Base-by-base conservation (phyloP, 2,888 invertebrate species). In the Metopia argyrocephala region DNA sequence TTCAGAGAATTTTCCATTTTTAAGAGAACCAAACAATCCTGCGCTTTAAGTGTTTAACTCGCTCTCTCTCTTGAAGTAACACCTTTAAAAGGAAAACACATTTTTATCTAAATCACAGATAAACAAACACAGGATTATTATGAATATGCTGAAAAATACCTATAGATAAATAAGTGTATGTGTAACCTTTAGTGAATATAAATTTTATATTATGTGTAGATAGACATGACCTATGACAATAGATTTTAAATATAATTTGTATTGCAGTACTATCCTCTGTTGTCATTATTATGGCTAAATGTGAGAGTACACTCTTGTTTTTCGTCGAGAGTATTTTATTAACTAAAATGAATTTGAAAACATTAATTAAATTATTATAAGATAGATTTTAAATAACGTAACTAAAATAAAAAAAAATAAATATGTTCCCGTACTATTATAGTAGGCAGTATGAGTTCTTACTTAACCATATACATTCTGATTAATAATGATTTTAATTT, bases 141-240 rank as follows among this genome's bases (percentile, higher is more conserved):
- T n/a, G n/a, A n/a, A n/a, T n/a, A n/a, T n/a, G n/a, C n/a, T n/a
- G n/a, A n/a, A n/a, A n/a, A n/a, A n/a, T n/a, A n/a, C n/a, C n/a
- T n/a, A n/a, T n/a, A n/a, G n/a, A n/a, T n/a, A n/a, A n/a, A n/a
- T 38, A 38, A 38, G 3, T 28, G 7, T 25, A 61, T 50, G 9
- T 61, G 54, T 23, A 68, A 62, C 15, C 15, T 59, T 54, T 61
- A 54, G 25, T 38, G 38, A n/a, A n/a, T n/a, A n/a, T n/a, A n/a
- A n/a, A n/a, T n/a, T n/a, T n/a, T n/a, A n/a, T n/a, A n/a, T n/a
- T n/a, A n/a, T n/a, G 38, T 38, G 15, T 45, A 31, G 46, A 45
- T 62, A 31, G 38, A 78, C 73, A 57, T 75, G 81, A 81, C 81
- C 81, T 81, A 78, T 75, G 81, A 78, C 81, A 81, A 78, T 70